Evolutionary conservation across 2,797 vertebrate genomes (phyloP).

Genomic region (Dicrostonyx torquatus): DNA sequence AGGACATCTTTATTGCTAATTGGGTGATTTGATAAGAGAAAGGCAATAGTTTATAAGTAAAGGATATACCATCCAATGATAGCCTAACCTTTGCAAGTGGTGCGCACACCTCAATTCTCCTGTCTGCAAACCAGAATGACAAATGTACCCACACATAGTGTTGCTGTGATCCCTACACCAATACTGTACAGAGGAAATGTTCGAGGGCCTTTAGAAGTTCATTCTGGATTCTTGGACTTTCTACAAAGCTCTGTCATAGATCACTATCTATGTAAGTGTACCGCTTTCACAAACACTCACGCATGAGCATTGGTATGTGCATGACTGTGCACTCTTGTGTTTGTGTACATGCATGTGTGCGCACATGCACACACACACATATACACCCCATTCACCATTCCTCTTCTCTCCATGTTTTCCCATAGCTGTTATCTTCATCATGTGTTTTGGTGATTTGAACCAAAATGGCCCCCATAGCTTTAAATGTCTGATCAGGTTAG

Average conservation of each 20-base stretch:
- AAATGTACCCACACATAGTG: background rate
- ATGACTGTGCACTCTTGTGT: no score
- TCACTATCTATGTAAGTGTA: background rate
- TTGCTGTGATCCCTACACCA: background rate
- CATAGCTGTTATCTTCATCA: background rate
- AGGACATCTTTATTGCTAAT: background rate
- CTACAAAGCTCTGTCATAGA: background rate
- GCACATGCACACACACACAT: no score
- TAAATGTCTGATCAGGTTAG: background rate
- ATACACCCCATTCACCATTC: background rate
- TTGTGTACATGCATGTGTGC: background rate
- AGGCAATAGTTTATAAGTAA: background rate
- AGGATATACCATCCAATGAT: background rate
- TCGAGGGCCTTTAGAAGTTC: background rate
- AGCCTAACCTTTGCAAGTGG: background rate
- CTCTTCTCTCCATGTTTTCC: background rate
- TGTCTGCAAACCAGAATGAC: slow-evolving; percentile 11
- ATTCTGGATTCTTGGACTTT: background rate
- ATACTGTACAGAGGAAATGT: background rate
- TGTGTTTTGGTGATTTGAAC: background rate
- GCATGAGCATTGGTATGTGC: background rate
- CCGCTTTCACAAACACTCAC: background rate
- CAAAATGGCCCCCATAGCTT: background rate
- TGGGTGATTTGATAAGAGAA: background rate
- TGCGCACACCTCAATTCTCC: background rate